Evolutionary conservation across 2,888 invertebrate species (phyloP).

Genomic region (Anagyrus pseudococci): DNA sequence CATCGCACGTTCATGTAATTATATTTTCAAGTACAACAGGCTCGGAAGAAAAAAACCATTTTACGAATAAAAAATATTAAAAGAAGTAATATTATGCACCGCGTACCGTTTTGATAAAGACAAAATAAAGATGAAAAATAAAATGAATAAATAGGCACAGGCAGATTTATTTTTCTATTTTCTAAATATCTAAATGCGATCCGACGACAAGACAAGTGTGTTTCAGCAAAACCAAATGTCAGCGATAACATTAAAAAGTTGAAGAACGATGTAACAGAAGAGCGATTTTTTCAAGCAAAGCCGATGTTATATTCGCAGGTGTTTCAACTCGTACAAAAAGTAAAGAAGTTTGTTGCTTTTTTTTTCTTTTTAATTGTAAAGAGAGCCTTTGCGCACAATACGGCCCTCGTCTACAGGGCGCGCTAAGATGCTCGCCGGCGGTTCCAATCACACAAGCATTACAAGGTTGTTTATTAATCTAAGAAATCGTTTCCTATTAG

Average conservation of each 20-base stretch:
- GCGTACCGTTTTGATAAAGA: conserved; percentile 39
- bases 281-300: conserved; percentile 25
- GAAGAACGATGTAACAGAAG: conserved; percentile 24
- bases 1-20: conserved; percentile 28
- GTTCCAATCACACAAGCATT: conserved; percentile 25
- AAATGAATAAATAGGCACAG: conserved; percentile 29
- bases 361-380: conserved; percentile 32
- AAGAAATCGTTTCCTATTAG: conserved; percentile 40
- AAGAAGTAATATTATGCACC: conserved; percentile 26
- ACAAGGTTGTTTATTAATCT: conserved; percentile 40
- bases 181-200: conserved; percentile 34
- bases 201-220: conserved; percentile 32
- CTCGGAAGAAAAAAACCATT: conserved; percentile 31
- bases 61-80: conserved; percentile 33
- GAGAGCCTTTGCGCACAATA: conserved; percentile 8
- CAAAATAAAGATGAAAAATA: conserved; percentile 17
- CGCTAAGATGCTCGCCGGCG: conserved; percentile 21
- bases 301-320: conserved; percentile 24
- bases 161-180: conserved; percentile 40
- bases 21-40: conserved; percentile 38
- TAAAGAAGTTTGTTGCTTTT: no score
- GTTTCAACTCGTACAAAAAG: conserved; percentile 11
- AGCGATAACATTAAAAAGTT: conserved; percentile 29
- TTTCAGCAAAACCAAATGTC: conserved; percentile 29
- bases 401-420: background rate